Evolutionary conservation across 1,140 invertebrate species (phyloP).

Genomic region (Drosophila miranda): DNA sequence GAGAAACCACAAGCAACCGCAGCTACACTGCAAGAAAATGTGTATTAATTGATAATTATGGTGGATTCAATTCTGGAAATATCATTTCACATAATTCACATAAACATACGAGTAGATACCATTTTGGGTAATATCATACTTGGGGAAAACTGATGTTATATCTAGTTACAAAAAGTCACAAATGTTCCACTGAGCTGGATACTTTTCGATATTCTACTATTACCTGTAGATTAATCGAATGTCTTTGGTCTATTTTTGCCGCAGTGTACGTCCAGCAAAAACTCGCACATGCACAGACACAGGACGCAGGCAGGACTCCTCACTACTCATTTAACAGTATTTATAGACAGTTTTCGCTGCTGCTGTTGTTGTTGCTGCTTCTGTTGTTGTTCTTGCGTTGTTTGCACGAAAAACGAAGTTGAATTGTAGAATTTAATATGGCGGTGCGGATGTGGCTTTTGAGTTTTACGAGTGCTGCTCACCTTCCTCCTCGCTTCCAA

Average conservation of each 20-base stretch:
- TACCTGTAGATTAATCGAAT: too few species aligned
- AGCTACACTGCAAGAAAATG: conserved; percentile 32
- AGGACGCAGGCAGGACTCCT: conserved; percentile 11
- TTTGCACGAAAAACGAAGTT: conserved; percentile 40
- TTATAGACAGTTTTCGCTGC: conserved; percentile 59
- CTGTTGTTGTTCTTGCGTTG: not conserved
- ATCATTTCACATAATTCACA: too few species aligned
- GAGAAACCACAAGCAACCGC: conserved; percentile 55
- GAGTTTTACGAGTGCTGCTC: conserved; percentile 52
- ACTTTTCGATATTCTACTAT: too few species aligned
- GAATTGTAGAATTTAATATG: conserved; percentile 61
- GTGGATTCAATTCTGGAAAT: not conserved
- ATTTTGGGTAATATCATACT: too few species aligned
- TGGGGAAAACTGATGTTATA: too few species aligned
- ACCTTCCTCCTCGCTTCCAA: conserved; percentile 18
- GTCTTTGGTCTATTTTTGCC: not conserved
- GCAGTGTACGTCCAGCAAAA: conserved; percentile 10
- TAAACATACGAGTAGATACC: too few species aligned
- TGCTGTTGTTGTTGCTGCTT: not conserved
- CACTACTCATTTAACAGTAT: conserved; percentile 56
- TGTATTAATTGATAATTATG: conserved; percentile 1
- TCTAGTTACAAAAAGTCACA: too few species aligned
- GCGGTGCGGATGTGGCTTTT: conserved; percentile 59
- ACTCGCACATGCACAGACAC: conserved; percentile 4
- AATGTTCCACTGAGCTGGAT: too few species aligned